These are phyloP conservation scores for Nycticorax nycticorax DNA, from an alignment of 2,113 vertebrate genomes.

Conservation along the genomic window DNA sequence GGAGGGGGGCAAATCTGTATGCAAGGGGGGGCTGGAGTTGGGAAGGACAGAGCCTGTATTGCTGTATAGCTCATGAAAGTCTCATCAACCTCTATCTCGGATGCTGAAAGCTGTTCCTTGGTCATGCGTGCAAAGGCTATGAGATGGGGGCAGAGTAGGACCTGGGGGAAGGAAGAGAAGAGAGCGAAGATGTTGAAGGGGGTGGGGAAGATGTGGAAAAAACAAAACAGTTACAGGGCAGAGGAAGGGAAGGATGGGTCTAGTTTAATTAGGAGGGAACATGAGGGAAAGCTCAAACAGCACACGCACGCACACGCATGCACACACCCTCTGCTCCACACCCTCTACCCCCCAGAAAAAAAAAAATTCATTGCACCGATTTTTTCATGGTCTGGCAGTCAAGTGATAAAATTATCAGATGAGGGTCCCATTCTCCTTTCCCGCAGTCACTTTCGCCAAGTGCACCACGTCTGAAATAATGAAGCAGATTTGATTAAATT, in stretches of 20 bases:
- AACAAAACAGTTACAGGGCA: slow-evolving; percentile 45
- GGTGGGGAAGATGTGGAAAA: not conserved
- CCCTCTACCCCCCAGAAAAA: slow-evolving; percentile 49
- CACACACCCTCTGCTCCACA: slow-evolving; percentile 53
- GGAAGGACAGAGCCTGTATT: not conserved
- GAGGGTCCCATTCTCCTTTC: slow-evolving; percentile 64
- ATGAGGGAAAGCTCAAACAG: not conserved
- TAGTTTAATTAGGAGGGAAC: slow-evolving; percentile 47
- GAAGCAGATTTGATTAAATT: slow-evolving; percentile 79
- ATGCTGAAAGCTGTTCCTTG: slow-evolving; percentile 27
- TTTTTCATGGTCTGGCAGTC: slow-evolving; percentile 77
- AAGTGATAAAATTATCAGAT: slow-evolving; percentile 76
- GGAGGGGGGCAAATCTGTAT: not conserved
- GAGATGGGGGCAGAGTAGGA: slow-evolving; percentile 13
- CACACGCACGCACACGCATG: not conserved
- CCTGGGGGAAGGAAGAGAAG: slow-evolving; percentile 26
- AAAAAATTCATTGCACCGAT: slow-evolving; percentile 74
- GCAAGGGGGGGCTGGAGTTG: not conserved
- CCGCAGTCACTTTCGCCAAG: slow-evolving; percentile 68
- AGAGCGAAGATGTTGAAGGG: not conserved
- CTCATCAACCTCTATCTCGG: not conserved
- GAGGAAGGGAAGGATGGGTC: not conserved
- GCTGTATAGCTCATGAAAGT: not conserved
- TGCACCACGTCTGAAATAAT: slow-evolving; percentile 74
- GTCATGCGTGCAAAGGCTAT: slow-evolving; percentile 33